Percentiles rank a stretch among this genome's conserved stretches.
Evolutionary conservation across 2,113 vertebrate genomes (phyloP).

Genomic region (Steatornis caripensis): DNA sequence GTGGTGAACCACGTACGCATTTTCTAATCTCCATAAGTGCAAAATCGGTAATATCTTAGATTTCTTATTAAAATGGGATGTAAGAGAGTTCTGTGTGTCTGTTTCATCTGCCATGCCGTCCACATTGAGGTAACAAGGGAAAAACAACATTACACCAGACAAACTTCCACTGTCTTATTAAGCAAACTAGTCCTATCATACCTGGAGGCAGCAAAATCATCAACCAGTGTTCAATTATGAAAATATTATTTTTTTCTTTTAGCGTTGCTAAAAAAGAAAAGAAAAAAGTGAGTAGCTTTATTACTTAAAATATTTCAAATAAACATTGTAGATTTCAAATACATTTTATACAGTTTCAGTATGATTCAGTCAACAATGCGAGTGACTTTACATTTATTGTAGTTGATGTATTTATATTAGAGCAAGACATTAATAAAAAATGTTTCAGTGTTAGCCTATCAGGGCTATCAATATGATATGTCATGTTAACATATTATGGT

Average conservation of each 20-base stretch:
- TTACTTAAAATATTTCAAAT: background rate
- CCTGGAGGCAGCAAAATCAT: background rate
- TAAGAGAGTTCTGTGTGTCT: constrained; percentile 49
- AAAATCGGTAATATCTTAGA: background rate
- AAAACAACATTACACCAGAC: background rate
- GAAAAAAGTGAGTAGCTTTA: background rate
- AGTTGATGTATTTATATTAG: background rate
- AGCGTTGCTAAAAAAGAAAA: background rate
- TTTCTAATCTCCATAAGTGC: constrained; percentile 36
- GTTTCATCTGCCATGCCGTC: constrained; percentile 69
- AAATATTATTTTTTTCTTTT: background rate
- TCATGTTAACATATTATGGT: background rate
- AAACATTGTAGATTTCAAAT: background rate
- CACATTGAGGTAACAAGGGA: constrained; percentile 27
- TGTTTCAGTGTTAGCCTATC: background rate
- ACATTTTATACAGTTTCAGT: background rate
- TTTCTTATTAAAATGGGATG: constrained; percentile 45
- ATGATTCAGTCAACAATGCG: background rate
- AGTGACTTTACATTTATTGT: background rate
- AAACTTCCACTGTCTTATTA: background rate
- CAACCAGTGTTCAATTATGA: background rate
- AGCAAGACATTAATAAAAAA: background rate
- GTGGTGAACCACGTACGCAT: constrained; percentile 13
- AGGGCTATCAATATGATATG: background rate
- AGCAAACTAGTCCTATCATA: background rate